Evolutionary conservation across 2,888 invertebrate genomes (phyloP).

Genomic region (Callinectes sapidus): DNA sequence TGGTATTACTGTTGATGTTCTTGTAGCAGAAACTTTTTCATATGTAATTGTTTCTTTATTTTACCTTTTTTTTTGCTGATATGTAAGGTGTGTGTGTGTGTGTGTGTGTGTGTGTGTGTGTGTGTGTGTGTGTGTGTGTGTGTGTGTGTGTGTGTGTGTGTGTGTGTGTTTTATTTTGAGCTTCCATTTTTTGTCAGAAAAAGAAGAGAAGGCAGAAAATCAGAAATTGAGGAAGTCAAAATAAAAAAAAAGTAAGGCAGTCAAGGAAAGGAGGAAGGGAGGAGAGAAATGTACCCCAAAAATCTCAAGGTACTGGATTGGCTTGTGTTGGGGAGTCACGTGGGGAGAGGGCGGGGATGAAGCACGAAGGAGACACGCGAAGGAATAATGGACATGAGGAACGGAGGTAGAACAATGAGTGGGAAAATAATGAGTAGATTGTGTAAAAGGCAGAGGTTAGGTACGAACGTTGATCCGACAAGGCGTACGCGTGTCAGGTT

Average conservation of each 20-base stretch:
- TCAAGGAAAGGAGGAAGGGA: neutral
- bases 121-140: too few species aligned
- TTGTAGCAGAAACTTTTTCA: too few species aligned
- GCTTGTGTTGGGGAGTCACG: neutral
- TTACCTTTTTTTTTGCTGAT: neutral
- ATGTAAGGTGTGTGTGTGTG: too few species aligned
- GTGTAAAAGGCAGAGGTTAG: neutral
- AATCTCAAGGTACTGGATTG: neutral
- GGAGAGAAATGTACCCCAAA: neutral
- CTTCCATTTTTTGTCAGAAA: neutral
- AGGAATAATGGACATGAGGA: neutral
- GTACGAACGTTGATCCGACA: conserved; percentile 26
- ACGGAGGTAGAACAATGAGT: neutral
- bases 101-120: too few species aligned
- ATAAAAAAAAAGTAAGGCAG: neutral
- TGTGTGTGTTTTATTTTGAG: neutral
- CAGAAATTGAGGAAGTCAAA: too few species aligned
- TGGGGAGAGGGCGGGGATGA: neutral
- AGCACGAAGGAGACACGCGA: neutral
- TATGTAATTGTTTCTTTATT: neutral
- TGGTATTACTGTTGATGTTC: too few species aligned
- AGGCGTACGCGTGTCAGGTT: neutral
- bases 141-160: neutral
- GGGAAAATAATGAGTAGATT: neutral
- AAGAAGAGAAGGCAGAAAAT: too few species aligned